Conservation (phyloP, 1,140 invertebrate genomes). For the Sitophilus oryzae region DNA sequence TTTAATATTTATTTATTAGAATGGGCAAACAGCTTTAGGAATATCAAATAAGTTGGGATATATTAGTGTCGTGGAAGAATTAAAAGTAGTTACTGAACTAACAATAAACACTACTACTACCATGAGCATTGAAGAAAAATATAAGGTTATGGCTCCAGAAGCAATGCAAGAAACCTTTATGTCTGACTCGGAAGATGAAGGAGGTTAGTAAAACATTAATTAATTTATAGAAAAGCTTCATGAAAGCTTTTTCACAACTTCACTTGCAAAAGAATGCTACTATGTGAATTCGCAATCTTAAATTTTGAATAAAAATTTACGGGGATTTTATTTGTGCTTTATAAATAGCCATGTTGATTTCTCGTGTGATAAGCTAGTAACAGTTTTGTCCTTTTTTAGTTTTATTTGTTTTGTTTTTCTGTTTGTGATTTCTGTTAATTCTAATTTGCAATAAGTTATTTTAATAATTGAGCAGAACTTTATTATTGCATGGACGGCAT, state of each 20-base stretch:
- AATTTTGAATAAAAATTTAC: too few relatives aligned
- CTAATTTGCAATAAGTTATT: too few relatives aligned
- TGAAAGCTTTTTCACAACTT: conserved; percentile 3
- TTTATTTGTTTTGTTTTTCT: too few relatives aligned
- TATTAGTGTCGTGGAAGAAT: conserved; percentile 94
- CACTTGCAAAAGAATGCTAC: background rate
- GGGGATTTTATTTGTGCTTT: too few relatives aligned
- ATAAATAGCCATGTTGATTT: too few relatives aligned
- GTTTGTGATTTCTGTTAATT: too few relatives aligned
- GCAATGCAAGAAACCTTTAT: conserved; percentile 99
- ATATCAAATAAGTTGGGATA: conserved; percentile 96
- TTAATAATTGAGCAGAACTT: too few relatives aligned
- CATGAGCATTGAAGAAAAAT: conserved; percentile 82
- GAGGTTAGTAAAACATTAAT: conserved; percentile 58
- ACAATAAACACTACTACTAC: conserved; percentile 67
- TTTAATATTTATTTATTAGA: conserved; percentile 52
- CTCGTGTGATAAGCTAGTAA: too few relatives aligned
- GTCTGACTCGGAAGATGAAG: conserved; percentile 98
- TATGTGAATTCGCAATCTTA: too few relatives aligned
- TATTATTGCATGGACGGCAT: too few relatives aligned
- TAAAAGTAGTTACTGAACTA: conserved; percentile 95
- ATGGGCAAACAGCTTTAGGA: conserved; percentile 91
- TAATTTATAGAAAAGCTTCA: too few relatives aligned
- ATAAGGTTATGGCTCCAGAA: conserved; percentile 93
- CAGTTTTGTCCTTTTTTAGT: too few relatives aligned